Conservation (phyloP, 2,113 vertebrate species). For the Hippocampus guttulatus region DNA sequence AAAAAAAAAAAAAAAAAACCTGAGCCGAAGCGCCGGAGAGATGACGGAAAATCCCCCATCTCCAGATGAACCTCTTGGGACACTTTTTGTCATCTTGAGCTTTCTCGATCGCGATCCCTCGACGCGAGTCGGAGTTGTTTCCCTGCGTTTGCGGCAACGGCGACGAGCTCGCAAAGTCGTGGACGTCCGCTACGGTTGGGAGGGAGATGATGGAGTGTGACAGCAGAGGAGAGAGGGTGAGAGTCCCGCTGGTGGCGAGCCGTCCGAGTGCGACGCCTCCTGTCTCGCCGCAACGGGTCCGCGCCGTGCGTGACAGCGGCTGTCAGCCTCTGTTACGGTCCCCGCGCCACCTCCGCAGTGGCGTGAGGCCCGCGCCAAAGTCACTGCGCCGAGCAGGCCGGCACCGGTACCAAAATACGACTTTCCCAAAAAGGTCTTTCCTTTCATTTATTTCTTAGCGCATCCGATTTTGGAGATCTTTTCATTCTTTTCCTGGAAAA, state of each 20-base stretch:
- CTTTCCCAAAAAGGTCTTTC: too few species aligned
- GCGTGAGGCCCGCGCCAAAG: neutral
- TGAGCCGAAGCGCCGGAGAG: too few species aligned
- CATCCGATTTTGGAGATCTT: too few species aligned
- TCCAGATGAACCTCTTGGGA: too few species aligned
- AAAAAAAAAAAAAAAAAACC: too few species aligned
- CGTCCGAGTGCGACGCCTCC: constrained; percentile 86
- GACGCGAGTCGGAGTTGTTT: neutral
- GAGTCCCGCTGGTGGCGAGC: constrained; percentile 78
- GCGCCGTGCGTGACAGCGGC: constrained; percentile 76
- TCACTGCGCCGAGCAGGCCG: neutral
- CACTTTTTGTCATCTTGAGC: too few species aligned
- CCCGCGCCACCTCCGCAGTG: neutral
- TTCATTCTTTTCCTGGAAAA: too few species aligned
- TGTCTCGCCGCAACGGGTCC: constrained; percentile 72
- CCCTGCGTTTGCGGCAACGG: neutral
- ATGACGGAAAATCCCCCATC: too few species aligned
- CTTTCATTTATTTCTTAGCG: too few species aligned
- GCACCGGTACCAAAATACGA: too few species aligned
- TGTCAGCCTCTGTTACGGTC: constrained; percentile 58
- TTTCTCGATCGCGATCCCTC: neutral
- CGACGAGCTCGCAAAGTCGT: neutral
- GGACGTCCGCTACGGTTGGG: constrained; percentile 6
- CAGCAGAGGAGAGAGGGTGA: constrained; percentile 58
- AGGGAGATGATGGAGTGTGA: constrained; percentile 55